These are phyloP conservation scores for Fabriciana adippe DNA, from an alignment of 2,888 invertebrate species.

Conservation along the genomic window DNA sequence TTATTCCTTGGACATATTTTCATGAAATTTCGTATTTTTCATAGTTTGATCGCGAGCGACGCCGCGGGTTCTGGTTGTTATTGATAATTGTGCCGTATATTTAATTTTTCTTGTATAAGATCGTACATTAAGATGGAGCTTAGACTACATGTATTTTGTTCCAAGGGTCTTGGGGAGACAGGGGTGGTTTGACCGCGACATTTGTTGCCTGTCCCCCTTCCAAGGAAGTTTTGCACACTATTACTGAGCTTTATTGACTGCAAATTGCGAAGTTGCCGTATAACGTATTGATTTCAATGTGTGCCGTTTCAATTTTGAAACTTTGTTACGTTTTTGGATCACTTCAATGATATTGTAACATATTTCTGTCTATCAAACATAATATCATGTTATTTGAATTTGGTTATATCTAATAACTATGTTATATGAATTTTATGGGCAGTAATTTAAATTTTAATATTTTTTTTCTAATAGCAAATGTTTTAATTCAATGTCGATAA, in stretches of 20 bases:
- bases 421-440: too few relatives aligned
- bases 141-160: slow-evolving; percentile 26
- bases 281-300: slow-evolving; percentile 39
- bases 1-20: too few relatives aligned
- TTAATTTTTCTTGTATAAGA: slow-evolving; percentile 7
- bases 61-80: too few relatives aligned
- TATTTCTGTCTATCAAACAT: not conserved
- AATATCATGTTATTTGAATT: too few relatives aligned
- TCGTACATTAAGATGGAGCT: slow-evolving; percentile 2
- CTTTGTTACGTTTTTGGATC: not conserved
- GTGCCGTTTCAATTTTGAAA: slow-evolving; percentile 17
- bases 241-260: slow-evolving; percentile 46
- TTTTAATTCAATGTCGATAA: too few relatives aligned
- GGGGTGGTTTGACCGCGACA: slow-evolving; percentile 75
- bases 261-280: slow-evolving; percentile 43
- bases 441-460: too few relatives aligned
- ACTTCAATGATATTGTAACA: not conserved
- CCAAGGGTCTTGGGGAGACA: slow-evolving; percentile 30
- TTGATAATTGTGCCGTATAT: not conserved
- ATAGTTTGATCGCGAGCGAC: too few relatives aligned
- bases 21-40: too few relatives aligned
- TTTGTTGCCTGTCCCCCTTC: slow-evolving; percentile 73
- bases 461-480: too few relatives aligned
- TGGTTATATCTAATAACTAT: too few relatives aligned
- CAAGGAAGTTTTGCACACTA: slow-evolving; percentile 52